Evolutionary conservation across 2,888 invertebrate genomes (phyloP).

Genomic region (Heteromurus nitidus): DNA sequence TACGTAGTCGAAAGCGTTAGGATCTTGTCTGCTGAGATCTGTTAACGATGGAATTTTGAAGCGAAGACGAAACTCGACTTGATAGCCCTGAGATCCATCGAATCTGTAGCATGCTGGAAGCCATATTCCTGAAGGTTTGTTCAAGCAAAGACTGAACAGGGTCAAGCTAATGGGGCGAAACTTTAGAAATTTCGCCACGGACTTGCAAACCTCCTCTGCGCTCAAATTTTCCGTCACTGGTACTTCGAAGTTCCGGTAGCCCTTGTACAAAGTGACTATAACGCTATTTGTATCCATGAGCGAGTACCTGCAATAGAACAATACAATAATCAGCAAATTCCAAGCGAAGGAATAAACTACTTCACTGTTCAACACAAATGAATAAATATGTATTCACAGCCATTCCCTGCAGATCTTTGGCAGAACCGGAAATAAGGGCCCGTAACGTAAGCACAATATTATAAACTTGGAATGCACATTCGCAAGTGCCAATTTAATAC

Average conservation of each 20-base stretch:
- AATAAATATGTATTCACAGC: not conserved
- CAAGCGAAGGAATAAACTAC: not conserved
- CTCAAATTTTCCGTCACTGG: constrained; percentile 75
- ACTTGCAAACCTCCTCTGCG: constrained; percentile 82
- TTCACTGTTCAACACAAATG: not conserved
- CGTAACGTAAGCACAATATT: no score
- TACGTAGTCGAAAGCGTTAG: constrained; percentile 87
- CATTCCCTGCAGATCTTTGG: no score
- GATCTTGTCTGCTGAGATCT: constrained; percentile 82
- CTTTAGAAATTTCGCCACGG: constrained; percentile 82
- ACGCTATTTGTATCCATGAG: constrained; percentile 69
- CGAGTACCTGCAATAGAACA: constrained; percentile 40
- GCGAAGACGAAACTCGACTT: constrained; percentile 84
- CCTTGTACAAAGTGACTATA: constrained; percentile 70
- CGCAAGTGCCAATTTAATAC: no score
- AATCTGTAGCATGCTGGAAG: constrained; percentile 81
- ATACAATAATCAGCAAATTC: not conserved
- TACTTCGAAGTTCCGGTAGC: constrained; percentile 69
- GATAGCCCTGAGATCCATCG: constrained; percentile 78
- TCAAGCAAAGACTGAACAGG: constrained; percentile 85
- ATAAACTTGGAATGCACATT: no score
- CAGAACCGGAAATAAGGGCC: no score
- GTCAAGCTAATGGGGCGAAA: constrained; percentile 87
- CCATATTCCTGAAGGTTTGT: constrained; percentile 79
- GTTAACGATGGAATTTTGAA: constrained; percentile 84